phyloP scores from a whole-genome alignment of 2,797 vertebrate species.

The Danio kyathit region DNA sequence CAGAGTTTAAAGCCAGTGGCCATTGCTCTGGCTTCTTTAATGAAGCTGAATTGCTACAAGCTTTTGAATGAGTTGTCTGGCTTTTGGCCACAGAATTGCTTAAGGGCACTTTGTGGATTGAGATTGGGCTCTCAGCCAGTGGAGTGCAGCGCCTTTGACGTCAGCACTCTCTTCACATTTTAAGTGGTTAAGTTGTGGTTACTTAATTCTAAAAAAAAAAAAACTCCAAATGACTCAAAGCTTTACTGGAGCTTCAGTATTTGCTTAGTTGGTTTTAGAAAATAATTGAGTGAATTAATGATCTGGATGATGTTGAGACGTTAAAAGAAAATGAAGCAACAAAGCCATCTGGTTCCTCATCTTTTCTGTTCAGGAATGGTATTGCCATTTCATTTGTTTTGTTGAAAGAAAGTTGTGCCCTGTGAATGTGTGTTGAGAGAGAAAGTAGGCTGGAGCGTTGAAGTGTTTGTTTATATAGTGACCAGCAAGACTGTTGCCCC shows the following conservation, averaged over 20 bases:
- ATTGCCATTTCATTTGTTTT: constrained; percentile 5
- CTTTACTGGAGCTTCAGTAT: background rate
- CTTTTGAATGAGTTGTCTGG: constrained; percentile 7
- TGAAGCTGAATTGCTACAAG: background rate
- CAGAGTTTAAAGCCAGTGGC: background rate
- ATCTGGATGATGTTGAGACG: background rate
- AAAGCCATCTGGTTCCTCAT: constrained; percentile 1
- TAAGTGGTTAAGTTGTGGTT: constrained; percentile 51
- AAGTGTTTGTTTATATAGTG: constrained; percentile 48
- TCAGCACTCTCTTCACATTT: constrained; percentile 42
- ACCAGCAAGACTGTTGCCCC: constrained; percentile 20
- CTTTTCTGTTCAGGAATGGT: background rate
- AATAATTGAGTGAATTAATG: background rate
- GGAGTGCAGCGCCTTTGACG: constrained; percentile 2
- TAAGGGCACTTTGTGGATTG: constrained; percentile 6
- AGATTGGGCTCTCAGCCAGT: background rate
- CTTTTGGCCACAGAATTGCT: constrained; percentile 9
- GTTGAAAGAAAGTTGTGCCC: background rate
- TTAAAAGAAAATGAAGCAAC: background rate
- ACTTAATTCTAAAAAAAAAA: constrained; percentile 53
- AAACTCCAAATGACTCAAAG: background rate
- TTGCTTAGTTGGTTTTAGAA: constrained; percentile 1
- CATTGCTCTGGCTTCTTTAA: background rate
- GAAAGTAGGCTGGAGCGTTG: background rate
- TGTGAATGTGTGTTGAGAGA: background rate